Conservation (phyloP, 2,797 vertebrate genomes). For the Pangasius mekongensis region DNA sequence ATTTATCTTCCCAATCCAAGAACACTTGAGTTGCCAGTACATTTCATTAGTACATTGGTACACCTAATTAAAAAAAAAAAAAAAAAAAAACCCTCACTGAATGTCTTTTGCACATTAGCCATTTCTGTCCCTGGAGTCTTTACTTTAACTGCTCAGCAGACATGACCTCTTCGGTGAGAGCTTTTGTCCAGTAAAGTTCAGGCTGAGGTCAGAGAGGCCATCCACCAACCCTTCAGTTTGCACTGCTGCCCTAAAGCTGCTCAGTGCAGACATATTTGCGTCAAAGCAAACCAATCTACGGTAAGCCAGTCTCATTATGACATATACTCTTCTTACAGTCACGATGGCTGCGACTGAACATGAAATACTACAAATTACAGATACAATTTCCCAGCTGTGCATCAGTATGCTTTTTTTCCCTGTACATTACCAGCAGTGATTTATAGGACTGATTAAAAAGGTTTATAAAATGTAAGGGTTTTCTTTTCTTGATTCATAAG, state of each 20-base stretch:
- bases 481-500: not conserved
- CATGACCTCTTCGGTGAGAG: constrained; percentile 26
- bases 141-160: constrained; percentile 27
- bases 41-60: not conserved
- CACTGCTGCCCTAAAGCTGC: not conserved
- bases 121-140: not conserved
- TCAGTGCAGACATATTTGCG: constrained; percentile 29
- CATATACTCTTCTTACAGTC: not conserved
- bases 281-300: constrained; percentile 32
- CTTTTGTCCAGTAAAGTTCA: constrained; percentile 58
- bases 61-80: not conserved
- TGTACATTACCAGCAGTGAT: constrained; percentile 40
- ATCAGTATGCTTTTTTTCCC: constrained; percentile 24
- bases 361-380: constrained; percentile 29
- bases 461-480: not conserved
- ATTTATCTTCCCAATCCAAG: not conserved
- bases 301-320: not conserved
- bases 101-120: not conserved
- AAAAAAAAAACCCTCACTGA: not conserved
- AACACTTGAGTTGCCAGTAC: not conserved
- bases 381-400: constrained; percentile 1
- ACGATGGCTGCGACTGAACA: constrained; percentile 6
- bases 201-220: constrained; percentile 37
- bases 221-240: constrained; percentile 27
- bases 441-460: constrained; percentile 38